Evolutionary conservation across 1,140 invertebrate genomes (phyloP).

Genomic region (fruit fly (Drosophila melanogaster)): DNA sequence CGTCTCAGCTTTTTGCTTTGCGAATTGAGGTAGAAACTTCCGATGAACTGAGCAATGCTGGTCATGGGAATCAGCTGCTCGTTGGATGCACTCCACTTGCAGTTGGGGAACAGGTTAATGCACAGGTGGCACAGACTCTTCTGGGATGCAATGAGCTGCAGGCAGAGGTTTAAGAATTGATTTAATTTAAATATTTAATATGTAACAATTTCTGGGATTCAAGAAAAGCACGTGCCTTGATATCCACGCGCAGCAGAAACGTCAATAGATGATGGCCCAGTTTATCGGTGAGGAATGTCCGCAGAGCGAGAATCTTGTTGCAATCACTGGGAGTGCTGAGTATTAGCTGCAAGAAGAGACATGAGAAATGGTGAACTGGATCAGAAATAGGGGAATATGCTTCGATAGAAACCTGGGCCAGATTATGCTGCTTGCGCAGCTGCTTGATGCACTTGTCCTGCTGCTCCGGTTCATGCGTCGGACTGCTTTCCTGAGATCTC

Average conservation of each 20-base stretch:
- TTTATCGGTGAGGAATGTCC: conserved; percentile 73
- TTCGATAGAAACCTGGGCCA: conserved; percentile 58
- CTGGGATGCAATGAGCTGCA: conserved; percentile 77
- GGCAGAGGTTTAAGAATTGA: neutral
- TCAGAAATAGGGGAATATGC: too few relatives aligned
- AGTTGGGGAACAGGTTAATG: conserved; percentile 80
- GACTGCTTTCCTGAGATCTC: conserved; percentile 46
- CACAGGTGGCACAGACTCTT: conserved; percentile 78
- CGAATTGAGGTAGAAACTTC: conserved; percentile 60
- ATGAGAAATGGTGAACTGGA: neutral
- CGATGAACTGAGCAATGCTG: conserved; percentile 58
- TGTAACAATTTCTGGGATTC: too few relatives aligned
- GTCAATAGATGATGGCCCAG: conserved; percentile 75
- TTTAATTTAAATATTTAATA: conserved; percentile 8
- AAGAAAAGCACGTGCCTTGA: conserved; percentile 52
- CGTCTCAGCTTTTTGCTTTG: conserved; percentile 55
- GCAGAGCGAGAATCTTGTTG: conserved; percentile 76
- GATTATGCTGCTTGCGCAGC: conserved; percentile 71
- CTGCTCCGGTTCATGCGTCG: conserved; percentile 42
- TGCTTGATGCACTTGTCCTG: conserved; percentile 65
- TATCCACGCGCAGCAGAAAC: conserved; percentile 73
- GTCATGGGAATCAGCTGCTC: conserved; percentile 38
- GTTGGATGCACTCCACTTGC: conserved; percentile 65
- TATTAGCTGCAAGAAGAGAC: conserved; percentile 56
- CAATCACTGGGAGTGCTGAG: conserved; percentile 78